Percentiles rank a stretch among this genome's conserved stretches.
These are phyloP conservation scores for Synanthedon myopaeformis DNA, from an alignment of 2,888 invertebrate species.

Conservation along the genomic window DNA sequence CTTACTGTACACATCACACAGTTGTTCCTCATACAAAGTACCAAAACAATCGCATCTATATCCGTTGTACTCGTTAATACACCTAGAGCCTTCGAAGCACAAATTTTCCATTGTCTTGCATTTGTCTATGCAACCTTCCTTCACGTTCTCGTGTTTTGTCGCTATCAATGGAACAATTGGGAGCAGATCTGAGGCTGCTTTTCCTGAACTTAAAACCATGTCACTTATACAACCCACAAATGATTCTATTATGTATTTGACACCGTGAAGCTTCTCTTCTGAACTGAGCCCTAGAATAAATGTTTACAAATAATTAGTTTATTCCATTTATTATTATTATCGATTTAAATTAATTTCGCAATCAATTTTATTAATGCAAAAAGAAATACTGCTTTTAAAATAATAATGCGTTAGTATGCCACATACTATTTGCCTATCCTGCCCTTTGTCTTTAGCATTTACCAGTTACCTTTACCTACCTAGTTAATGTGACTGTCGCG, in stretches of 20 bases:
- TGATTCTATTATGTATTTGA: conserved; percentile 92
- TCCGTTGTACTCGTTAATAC: conserved; percentile 92
- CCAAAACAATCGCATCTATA: conserved; percentile 94
- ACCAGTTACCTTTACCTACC: too few species aligned
- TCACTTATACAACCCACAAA: conserved; percentile 93
- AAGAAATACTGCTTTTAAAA: too few species aligned
- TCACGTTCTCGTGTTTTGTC: conserved; percentile 89
- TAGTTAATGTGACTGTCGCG: too few species aligned
- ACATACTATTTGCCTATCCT: too few species aligned
- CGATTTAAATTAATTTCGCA: not conserved
- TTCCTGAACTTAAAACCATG: conserved; percentile 86
- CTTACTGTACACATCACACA: conserved; percentile 92
- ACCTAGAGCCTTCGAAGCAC: conserved; percentile 88
- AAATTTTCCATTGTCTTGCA: conserved; percentile 85
- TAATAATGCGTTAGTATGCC: too few species aligned
- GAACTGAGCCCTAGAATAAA: conserved; percentile 79
- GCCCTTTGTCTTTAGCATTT: too few species aligned
- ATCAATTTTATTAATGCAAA: not conserved
- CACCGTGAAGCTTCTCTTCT: conserved; percentile 88
- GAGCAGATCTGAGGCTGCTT: conserved; percentile 84
- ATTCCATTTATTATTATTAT: not conserved
- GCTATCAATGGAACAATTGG: conserved; percentile 87
- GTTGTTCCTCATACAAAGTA: conserved; percentile 90
- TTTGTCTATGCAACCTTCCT: conserved; percentile 88
- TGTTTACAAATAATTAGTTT: not conserved